These are phyloP conservation scores for Tipula unca DNA, from an alignment of 2,888 invertebrate genomes.

Conservation along the genomic window DNA sequence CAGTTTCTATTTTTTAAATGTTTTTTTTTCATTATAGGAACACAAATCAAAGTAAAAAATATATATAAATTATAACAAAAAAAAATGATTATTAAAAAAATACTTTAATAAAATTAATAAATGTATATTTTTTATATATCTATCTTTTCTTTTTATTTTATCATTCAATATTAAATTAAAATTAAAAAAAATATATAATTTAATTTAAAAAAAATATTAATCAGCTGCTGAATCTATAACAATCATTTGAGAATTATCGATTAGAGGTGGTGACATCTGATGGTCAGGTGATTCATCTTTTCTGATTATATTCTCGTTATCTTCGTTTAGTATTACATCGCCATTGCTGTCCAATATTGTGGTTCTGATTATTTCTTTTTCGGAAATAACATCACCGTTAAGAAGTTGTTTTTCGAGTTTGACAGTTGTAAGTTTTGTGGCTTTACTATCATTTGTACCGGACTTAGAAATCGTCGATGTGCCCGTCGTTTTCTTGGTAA, in stretches of 20 bases:
- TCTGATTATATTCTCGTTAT: background rate
- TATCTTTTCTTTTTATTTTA: background rate
- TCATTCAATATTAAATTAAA: conserved; percentile 1
- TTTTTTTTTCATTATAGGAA: background rate
- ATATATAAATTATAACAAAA: conserved; percentile 9
- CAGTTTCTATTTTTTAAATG: background rate
- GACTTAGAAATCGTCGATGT: conserved; percentile 14
- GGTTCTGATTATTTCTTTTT: background rate
- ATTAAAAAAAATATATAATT: conserved; percentile 10
- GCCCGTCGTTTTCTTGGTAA: conserved; percentile 16
- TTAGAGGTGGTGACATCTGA: background rate
- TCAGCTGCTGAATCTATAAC: conserved; percentile 23
- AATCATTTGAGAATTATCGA: conserved; percentile 20
- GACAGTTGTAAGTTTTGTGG: conserved; percentile 14
- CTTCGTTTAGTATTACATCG: background rate
- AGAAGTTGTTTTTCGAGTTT: background rate
- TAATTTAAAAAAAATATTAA: conserved; percentile 14
- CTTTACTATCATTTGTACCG: conserved; percentile 16
- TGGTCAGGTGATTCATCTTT: background rate
- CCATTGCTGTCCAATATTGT: background rate
- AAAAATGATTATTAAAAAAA: conserved; percentile 4
- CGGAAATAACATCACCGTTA: conserved; percentile 19
- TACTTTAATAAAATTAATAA: conserved; percentile 9
- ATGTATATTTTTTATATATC: conserved; percentile 8
- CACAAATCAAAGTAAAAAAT: conserved; percentile 14